Conservation (phyloP, 2,888 invertebrate species). For the Trypoxylon attenuatum region DNA sequence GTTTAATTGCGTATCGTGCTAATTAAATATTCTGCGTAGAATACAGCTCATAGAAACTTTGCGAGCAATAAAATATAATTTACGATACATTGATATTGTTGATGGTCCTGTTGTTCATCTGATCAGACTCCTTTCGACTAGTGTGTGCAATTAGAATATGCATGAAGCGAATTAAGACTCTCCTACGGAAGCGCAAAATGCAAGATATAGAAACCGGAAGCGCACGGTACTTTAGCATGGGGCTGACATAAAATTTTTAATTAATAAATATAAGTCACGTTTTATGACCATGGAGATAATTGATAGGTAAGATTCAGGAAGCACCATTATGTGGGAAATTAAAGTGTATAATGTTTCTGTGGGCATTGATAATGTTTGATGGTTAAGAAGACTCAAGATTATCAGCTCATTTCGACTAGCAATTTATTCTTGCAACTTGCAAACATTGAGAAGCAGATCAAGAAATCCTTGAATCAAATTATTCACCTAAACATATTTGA, state of each 20-base stretch:
- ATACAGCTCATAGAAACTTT: too few relatives aligned
- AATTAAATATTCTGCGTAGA: not conserved
- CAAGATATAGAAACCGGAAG: not conserved
- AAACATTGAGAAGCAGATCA: too few relatives aligned
- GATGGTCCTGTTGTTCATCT: not conserved
- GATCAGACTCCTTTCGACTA: not conserved
- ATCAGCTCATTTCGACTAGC: too few relatives aligned
- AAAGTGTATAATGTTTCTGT: too few relatives aligned
- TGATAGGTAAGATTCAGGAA: too few relatives aligned
- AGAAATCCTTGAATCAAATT: too few relatives aligned
- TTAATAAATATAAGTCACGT: not conserved
- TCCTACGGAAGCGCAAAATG: not conserved
- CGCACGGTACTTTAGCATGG: not conserved
- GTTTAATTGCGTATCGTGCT: not conserved
- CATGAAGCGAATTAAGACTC: not conserved
- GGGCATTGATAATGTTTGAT: too few relatives aligned
- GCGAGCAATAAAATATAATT: not conserved
- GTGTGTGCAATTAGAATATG: not conserved
- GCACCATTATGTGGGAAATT: too few relatives aligned
- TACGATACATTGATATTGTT: not conserved
- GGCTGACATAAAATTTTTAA: not conserved
- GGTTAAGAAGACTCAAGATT: too few relatives aligned
- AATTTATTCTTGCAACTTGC: too few relatives aligned
- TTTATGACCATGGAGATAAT: not conserved
- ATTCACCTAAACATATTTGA: too few relatives aligned